A percentile compares a stretch with the other conserved stretches of the same genome.
Evolutionary conservation across 2,113 vertebrate species (phyloP).

Genomic region (Tympanuchus pallidicinctus): DNA sequence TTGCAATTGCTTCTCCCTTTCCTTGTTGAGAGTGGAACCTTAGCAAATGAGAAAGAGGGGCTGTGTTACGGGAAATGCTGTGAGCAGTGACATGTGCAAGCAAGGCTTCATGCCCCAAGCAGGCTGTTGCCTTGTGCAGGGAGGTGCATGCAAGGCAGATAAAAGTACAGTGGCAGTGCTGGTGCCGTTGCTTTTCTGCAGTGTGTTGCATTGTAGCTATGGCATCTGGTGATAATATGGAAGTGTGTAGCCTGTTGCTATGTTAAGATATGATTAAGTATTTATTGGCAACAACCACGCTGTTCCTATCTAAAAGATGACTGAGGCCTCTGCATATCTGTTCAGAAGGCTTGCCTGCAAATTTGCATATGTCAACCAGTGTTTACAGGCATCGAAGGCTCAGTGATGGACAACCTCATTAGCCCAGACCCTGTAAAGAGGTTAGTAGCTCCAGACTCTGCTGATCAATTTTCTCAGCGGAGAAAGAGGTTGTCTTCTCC

Average conservation of each 20-base stretch:
- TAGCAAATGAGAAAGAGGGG: background rate
- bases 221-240: background rate
- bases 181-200: background rate
- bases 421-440: background rate
- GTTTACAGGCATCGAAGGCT: background rate
- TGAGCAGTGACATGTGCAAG: rapidly evolving
- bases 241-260: background rate
- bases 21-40: background rate
- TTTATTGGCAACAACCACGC: background rate
- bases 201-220: background rate
- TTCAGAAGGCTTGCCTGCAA: background rate
- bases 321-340: background rate
- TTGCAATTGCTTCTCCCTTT: background rate
- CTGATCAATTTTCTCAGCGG: background rate
- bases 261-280: background rate
- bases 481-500: background rate
- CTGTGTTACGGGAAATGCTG: background rate
- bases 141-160: rapidly evolving
- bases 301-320: background rate
- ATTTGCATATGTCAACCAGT: rapidly evolving
- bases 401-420: background rate
- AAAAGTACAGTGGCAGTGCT: background rate
- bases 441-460: background rate
- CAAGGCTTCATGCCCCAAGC: background rate
- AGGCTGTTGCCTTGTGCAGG: background rate